Conservation (phyloP, 2,888 invertebrate species). For the Crematogaster levior region DNA sequence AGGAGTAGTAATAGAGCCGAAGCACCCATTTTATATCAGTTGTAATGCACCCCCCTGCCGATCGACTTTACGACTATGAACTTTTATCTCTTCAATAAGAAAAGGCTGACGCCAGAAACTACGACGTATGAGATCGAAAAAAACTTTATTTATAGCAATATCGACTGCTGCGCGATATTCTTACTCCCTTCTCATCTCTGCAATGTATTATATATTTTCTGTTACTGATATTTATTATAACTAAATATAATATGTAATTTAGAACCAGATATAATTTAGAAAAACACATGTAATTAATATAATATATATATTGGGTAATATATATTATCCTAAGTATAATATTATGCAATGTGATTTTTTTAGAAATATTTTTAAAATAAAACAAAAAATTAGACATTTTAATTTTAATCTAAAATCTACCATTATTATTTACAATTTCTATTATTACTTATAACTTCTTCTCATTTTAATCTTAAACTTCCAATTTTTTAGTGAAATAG, state of each 20-base stretch:
- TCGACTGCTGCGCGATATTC: slow-evolving; percentile 1
- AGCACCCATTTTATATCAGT: slow-evolving; percentile 54
- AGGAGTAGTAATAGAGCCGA: slow-evolving; percentile 43
- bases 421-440: no score
- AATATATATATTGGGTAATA: no score
- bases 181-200: neutral
- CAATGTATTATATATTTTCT: neutral
- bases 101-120: slow-evolving; percentile 50
- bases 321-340: no score
- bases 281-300: no score
- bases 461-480: no score
- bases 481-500: no score
- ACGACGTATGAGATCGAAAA: slow-evolving; percentile 31
- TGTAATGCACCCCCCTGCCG: slow-evolving; percentile 47
- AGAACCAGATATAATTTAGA: neutral
- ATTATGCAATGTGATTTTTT: no score
- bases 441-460: no score
- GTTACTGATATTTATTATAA: neutral
- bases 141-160: slow-evolving; percentile 53
- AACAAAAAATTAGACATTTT: no score
- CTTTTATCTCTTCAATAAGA: slow-evolving; percentile 55
- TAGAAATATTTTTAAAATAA: no score
- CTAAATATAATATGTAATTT: neutral
- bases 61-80: slow-evolving; percentile 51
- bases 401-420: no score